A percentile compares a stretch with the other conserved stretches of the same genome.
Evolutionary conservation across 2,888 invertebrate genomes (phyloP).

Genomic region (Xestia rhomboidea): DNA sequence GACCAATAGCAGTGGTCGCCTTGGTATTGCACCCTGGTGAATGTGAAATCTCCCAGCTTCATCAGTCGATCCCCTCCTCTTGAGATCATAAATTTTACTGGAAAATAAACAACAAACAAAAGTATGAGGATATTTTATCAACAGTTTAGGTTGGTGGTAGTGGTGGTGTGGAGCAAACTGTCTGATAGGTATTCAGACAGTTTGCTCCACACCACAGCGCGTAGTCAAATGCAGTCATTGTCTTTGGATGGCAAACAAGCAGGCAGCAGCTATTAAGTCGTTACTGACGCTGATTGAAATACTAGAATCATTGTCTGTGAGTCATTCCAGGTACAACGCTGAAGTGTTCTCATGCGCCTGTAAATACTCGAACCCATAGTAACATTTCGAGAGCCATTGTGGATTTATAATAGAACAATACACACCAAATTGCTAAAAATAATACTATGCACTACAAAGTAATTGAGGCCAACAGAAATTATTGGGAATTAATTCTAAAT

Average conservation of each 20-base stretch:
- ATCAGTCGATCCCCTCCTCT: conserved; percentile 84
- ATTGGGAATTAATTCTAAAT: background rate
- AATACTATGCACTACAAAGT: background rate
- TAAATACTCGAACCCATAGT: background rate
- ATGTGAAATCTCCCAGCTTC: conserved; percentile 87
- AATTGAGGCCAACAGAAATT: background rate
- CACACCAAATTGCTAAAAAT: background rate
- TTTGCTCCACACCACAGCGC: background rate
- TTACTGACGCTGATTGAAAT: background rate
- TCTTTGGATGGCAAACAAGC: background rate
- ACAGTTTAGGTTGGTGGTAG: background rate
- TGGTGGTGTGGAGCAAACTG: too few species aligned
- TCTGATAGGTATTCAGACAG: too few species aligned
- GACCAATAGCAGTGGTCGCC: conserved; percentile 81
- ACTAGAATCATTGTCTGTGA: background rate
- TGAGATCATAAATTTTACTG: conserved; percentile 87
- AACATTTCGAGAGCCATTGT: background rate
- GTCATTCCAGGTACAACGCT: background rate
- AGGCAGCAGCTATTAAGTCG: background rate
- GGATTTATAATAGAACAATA: background rate
- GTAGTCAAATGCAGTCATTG: background rate
- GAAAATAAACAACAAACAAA: conserved; percentile 75
- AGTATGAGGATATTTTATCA: conserved; percentile 58
- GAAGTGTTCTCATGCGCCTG: background rate
- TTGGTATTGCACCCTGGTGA: conserved; percentile 75